phyloP scores from a whole-genome alignment of 2,888 invertebrate species.

The Cactoblastis cactorum region DNA sequence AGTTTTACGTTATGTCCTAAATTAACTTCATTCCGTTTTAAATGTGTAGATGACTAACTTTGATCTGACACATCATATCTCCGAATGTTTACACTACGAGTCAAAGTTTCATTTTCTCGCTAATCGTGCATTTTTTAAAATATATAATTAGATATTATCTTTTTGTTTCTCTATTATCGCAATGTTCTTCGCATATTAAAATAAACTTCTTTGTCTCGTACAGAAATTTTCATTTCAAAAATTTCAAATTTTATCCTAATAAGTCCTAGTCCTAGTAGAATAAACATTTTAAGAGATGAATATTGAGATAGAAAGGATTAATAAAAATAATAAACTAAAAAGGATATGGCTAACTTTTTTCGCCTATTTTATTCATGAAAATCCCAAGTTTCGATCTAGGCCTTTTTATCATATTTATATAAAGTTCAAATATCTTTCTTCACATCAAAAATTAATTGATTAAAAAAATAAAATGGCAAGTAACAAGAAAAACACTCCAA shows the following conservation, averaged over 20 bases:
- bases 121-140: not conserved
- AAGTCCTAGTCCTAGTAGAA: not conserved
- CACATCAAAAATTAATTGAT: no score
- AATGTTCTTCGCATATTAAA: conserved; percentile 1
- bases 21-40: not conserved
- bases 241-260: not conserved
- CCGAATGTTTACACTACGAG: not conserved
- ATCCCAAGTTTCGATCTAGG: no score
- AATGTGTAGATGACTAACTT: not conserved
- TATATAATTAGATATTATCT: not conserved
- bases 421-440: no score
- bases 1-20: not conserved
- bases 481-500: no score
- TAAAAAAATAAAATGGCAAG: no score
- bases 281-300: no score
- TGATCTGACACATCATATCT: not conserved
- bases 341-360: no score
- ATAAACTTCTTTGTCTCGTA: conserved; percentile 11
- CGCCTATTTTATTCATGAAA: no score
- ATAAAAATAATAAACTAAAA: no score
- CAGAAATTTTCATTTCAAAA: not conserved
- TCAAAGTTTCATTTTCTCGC: not conserved
- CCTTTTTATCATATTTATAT: no score
- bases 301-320: no score
- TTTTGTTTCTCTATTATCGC: not conserved